Evolutionary conservation across 1,140 invertebrate species (phyloP).

Genomic region (Muscidifurax raptorellus): DNA sequence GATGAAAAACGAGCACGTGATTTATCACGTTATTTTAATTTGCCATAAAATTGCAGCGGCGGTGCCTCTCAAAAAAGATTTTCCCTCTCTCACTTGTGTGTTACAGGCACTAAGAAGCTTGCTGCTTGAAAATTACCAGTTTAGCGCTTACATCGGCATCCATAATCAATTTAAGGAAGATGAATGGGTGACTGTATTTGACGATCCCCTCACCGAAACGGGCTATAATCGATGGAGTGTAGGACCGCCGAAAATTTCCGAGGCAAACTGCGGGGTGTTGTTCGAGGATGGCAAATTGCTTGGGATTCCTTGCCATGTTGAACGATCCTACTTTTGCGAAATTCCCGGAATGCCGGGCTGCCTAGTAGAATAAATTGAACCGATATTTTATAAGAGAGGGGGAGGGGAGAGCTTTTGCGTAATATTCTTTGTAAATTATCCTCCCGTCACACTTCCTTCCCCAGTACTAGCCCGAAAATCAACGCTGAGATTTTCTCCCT

Average conservation of each 20-base stretch:
- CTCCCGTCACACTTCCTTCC: background rate
- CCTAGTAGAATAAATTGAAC: constrained; percentile 26
- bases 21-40: background rate
- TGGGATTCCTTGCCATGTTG: constrained; percentile 41
- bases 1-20: background rate
- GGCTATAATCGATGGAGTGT: constrained; percentile 49
- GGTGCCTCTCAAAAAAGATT: background rate
- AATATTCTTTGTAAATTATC: background rate
- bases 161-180: constrained; percentile 53
- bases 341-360: constrained; percentile 36
- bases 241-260: constrained; percentile 43
- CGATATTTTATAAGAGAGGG: constrained; percentile 30
- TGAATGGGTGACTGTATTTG: constrained; percentile 50
- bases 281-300: constrained; percentile 49
- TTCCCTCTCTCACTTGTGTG: constrained; percentile 6
- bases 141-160: constrained; percentile 55
- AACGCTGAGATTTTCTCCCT: background rate
- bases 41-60: background rate
- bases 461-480: background rate
- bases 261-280: constrained; percentile 45
- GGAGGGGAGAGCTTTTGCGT: background rate
- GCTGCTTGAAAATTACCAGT: constrained; percentile 51
- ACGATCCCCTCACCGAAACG: constrained; percentile 36
- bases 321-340: constrained; percentile 50
- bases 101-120: constrained; percentile 43